Conservation (phyloP, 92 coral and sea anemone species). For the Heteractis magnifica region DNA sequence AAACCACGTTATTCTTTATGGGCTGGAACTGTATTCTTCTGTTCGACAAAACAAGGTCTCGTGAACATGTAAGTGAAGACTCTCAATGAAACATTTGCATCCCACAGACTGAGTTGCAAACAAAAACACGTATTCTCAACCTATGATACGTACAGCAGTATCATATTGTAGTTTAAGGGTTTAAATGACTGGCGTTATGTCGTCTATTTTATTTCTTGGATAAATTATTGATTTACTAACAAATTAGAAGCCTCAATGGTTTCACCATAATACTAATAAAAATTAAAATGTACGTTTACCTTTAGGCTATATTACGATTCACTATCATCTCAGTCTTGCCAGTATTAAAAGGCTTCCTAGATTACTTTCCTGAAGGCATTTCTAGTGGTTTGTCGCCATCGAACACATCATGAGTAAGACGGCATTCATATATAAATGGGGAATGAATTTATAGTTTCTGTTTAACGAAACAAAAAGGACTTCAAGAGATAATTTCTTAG, state of each 20-base stretch:
- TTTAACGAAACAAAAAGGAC: neutral
- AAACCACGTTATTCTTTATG: neutral
- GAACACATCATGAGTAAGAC: too few relatives aligned
- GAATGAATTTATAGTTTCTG: neutral
- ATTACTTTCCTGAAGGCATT: too few relatives aligned
- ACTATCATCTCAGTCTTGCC: too few relatives aligned
- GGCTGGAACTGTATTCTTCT: neutral
- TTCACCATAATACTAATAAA: neutral
- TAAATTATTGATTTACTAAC: neutral
- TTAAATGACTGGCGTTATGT: neutral
- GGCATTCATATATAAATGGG: too few relatives aligned
- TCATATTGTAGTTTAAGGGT: neutral
- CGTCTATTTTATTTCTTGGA: neutral
- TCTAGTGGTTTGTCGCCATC: too few relatives aligned
- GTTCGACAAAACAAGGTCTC: neutral
- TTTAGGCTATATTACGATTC: neutral
- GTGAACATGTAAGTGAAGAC: neutral
- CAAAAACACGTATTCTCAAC: neutral
- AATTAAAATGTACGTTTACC: neutral
- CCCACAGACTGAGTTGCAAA: constrained; percentile 4
- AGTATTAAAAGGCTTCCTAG: too few relatives aligned
- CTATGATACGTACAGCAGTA: neutral
- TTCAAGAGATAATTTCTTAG: neutral
- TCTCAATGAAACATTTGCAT: neutral
- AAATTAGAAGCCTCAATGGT: neutral